Percentiles rank a stretch among this genome's conserved stretches.
These are phyloP conservation scores for Rafetus swinhoei DNA, from an alignment of 2,113 vertebrate genomes.

Conservation along the genomic window DNA sequence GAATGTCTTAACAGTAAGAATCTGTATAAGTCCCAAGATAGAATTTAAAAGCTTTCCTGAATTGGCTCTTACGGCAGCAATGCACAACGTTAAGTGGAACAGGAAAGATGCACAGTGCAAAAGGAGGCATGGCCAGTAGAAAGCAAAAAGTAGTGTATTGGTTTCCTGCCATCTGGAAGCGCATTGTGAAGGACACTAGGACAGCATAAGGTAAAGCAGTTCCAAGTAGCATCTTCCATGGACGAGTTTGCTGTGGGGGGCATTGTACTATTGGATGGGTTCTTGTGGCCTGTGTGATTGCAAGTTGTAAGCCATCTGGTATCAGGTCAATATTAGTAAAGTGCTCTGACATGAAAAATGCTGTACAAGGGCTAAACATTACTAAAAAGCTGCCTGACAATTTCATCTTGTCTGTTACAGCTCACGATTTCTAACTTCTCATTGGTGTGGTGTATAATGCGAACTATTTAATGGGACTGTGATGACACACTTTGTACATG, in stretches of 20 bases:
- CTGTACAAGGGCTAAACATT: background rate
- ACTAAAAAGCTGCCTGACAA: conserved; percentile 36
- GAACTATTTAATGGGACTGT: background rate
- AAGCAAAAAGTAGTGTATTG: background rate
- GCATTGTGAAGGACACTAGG: background rate
- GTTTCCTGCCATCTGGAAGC: background rate
- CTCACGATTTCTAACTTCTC: background rate
- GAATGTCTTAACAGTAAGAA: background rate
- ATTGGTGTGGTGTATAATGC: background rate
- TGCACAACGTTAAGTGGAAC: background rate
- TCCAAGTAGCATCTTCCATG: background rate
- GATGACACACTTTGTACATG: background rate
- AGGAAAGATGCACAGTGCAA: background rate
- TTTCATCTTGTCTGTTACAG: conserved; percentile 38
- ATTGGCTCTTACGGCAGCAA: background rate
- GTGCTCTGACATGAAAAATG: conserved; percentile 30
- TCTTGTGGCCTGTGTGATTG: background rate
- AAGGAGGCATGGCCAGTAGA: fast-evolving
- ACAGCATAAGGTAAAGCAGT: fast-evolving
- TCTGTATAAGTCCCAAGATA: fast-evolving
- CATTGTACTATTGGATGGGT: background rate
- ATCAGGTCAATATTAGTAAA: conserved; percentile 38
- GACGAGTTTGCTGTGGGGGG: background rate
- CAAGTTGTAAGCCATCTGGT: conserved; percentile 29
- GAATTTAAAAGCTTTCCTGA: background rate